These are phyloP conservation scores for Lontra canadensis DNA, from an alignment of 2,113 vertebrate genomes.

Conservation along the genomic window DNA sequence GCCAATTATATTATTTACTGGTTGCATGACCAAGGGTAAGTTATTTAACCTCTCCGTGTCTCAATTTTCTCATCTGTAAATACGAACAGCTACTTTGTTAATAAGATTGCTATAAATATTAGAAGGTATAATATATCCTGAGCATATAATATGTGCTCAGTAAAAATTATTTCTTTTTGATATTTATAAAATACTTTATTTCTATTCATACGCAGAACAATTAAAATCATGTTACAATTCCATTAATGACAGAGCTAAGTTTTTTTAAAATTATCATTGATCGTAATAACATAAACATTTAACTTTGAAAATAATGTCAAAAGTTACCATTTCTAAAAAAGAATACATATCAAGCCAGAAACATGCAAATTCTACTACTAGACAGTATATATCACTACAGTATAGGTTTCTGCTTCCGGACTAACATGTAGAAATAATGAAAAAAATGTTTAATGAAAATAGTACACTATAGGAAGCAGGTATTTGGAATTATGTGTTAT, in stretches of 20 bases:
- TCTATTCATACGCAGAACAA: neutral
- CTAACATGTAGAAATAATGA: neutral
- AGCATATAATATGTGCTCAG: neutral
- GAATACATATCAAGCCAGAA: neutral
- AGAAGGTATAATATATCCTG: neutral
- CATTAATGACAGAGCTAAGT: neutral
- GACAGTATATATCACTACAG: neutral
- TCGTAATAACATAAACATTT: neutral
- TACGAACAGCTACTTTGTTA: conserved; percentile 25
- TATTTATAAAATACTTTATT: conserved; percentile 41
- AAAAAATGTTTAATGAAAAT: neutral
- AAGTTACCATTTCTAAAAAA: conserved; percentile 36
- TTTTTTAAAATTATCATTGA: conserved; percentile 14
- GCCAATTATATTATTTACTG: neutral
- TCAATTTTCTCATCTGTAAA: conserved; percentile 23
- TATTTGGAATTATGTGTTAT: neutral
- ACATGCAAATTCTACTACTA: neutral
- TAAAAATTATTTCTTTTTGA: neutral
- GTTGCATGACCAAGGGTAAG: neutral
- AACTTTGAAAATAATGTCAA: conserved; percentile 39
- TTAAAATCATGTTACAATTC: neutral
- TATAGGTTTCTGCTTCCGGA: conserved; percentile 8
- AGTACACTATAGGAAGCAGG: neutral
- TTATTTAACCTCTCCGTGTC: neutral
- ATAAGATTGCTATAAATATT: neutral